A percentile compares a stretch with the other conserved stretches of the same genome.
phyloP scores from a whole-genome alignment of 2,797 vertebrate genomes.

The Gymnothorax javanicus region DNA sequence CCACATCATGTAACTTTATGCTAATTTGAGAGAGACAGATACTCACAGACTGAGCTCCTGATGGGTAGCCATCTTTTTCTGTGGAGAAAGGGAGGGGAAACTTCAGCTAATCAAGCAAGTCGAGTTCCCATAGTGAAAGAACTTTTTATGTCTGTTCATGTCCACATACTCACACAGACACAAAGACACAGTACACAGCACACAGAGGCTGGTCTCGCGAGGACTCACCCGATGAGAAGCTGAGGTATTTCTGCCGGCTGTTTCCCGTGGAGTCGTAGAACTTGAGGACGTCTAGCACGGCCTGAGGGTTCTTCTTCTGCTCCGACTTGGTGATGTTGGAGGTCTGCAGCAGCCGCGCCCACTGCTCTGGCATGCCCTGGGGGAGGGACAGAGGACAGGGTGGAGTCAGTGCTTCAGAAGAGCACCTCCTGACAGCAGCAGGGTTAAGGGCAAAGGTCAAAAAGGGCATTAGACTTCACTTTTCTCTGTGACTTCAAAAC shows the following conservation, averaged over 20 bases:
- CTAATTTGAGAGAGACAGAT: neutral
- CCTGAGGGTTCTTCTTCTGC: conserved; percentile 99
- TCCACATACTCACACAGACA: neutral
- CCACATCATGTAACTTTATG: too few relatives aligned
- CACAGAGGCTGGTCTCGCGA: neutral
- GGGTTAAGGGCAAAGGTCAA: conserved; percentile 14
- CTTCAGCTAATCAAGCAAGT: neutral
- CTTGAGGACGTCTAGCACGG: conserved; percentile 93
- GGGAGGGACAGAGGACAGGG: neutral
- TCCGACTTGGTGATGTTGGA: conserved; percentile 98
- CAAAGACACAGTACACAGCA: neutral
- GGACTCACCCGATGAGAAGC: conserved; percentile 90
- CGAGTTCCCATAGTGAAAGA: neutral
- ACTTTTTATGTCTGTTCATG: neutral
- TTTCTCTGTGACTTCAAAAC: neutral
- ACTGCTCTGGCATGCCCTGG: conserved; percentile 98
- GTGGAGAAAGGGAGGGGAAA: conserved; percentile 11
- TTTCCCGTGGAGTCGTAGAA: conserved; percentile 97
- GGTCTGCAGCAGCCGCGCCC: conserved; percentile 94
- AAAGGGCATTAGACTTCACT: neutral
- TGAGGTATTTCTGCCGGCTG: conserved; percentile 95
- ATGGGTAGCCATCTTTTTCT: conserved; percentile 94
- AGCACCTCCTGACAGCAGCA: neutral
- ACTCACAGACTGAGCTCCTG: conserved; percentile 88
- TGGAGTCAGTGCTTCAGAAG: neutral